Percentiles rank a stretch among this genome's conserved stretches.
Evolutionary conservation across 2,797 vertebrate genomes (phyloP).

Genomic region (Picus viridis): DNA sequence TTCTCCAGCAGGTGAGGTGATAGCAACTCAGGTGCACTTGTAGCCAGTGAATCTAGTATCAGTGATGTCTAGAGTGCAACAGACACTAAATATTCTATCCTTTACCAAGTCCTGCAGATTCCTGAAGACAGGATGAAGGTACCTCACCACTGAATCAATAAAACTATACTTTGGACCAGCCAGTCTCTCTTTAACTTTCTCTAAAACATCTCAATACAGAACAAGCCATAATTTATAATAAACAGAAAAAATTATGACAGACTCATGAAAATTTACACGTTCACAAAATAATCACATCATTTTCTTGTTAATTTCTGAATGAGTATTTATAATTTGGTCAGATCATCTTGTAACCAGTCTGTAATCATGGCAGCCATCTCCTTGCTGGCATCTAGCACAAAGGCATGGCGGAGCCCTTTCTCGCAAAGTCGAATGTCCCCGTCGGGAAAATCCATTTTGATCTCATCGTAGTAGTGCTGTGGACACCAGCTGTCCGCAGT

Average conservation of each 20-base stretch:
- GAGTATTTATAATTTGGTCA: conserved; percentile 72
- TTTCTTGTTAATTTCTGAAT: not conserved
- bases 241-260: conserved; percentile 42
- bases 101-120: not conserved
- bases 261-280: conserved; percentile 40
- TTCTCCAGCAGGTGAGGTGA: not conserved
- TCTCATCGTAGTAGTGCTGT: conserved; percentile 87
- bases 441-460: conserved; percentile 88
- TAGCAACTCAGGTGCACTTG: not conserved
- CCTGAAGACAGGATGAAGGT: conserved; percentile 4
- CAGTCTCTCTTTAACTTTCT: conserved; percentile 39
- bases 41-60: not conserved
- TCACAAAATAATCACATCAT: conserved; percentile 32
- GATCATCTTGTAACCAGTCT: conserved; percentile 82
- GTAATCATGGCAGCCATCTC: conserved; percentile 87
- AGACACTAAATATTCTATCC: not conserved
- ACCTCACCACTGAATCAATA: not conserved
- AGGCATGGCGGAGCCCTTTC: conserved; percentile 87
- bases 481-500: conserved; percentile 90
- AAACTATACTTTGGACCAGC: conserved; percentile 59
- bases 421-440: conserved; percentile 91
- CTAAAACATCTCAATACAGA: conserved; percentile 49
- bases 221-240: conserved; percentile 33
- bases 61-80: not conserved
- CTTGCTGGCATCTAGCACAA: conserved; percentile 82